These are phyloP conservation scores for Paradoxurus hermaphroditus DNA, from an alignment of 2,113 vertebrate species.

Conservation along the genomic window DNA sequence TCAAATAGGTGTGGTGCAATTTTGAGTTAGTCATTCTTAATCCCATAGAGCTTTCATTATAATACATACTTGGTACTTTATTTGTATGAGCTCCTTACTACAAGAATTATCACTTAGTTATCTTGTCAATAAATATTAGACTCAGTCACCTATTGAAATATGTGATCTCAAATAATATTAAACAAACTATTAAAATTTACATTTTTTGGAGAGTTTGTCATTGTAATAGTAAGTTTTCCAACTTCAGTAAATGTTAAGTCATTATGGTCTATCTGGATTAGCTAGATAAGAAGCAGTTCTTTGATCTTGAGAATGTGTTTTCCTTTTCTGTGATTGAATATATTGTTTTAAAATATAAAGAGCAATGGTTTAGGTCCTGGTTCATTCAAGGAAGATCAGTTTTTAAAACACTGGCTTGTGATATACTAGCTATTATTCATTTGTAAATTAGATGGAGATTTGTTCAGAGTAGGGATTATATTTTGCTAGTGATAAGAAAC, in stretches of 20 bases:
- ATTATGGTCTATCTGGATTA: not conserved
- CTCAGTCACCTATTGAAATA: constrained; percentile 13
- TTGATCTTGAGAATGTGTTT: not conserved
- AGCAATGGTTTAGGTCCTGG: not conserved
- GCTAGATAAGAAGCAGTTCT: not conserved
- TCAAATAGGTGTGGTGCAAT: not conserved
- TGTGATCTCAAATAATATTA: constrained; percentile 1
- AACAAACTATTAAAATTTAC: constrained; percentile 4
- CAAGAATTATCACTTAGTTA: not conserved
- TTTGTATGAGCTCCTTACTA: not conserved
- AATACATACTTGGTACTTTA: not conserved
- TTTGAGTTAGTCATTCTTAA: constrained; percentile 50
- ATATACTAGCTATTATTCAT: not conserved
- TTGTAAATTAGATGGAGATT: not conserved
- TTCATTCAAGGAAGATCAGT: not conserved
- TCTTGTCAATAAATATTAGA: constrained; percentile 20
- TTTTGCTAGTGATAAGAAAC: not conserved
- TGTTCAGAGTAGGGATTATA: not conserved
- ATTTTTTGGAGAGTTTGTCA: not conserved
- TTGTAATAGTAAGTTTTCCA: not conserved
- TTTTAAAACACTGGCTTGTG: constrained; percentile 6
- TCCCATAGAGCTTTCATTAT: not conserved
- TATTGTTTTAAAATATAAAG: not conserved
- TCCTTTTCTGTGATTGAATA: not conserved
- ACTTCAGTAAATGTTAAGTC: not conserved